Percentiles rank a stretch among this genome's conserved stretches.
These are phyloP conservation scores for Triplophysa siluroides DNA, from an alignment of 2,113 vertebrate genomes.

Conservation along the genomic window DNA sequence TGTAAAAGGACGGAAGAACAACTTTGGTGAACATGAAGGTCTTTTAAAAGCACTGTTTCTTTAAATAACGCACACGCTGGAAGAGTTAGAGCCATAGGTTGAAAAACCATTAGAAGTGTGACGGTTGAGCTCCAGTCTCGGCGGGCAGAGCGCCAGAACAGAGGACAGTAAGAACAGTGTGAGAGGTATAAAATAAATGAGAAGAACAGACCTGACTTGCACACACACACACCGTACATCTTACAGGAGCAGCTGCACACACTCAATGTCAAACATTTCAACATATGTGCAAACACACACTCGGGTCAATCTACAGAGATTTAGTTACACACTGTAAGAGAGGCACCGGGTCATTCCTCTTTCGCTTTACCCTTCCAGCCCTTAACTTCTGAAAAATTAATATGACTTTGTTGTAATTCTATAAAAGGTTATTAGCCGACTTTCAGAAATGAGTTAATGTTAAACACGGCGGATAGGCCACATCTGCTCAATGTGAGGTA, in stretches of 20 bases:
- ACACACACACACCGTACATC: conserved; percentile 15
- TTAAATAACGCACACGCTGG: conserved; percentile 25
- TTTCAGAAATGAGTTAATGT: too few relatives aligned
- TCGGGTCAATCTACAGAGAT: conserved; percentile 16
- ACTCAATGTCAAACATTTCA: conserved; percentile 38
- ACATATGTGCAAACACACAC: conserved; percentile 45
- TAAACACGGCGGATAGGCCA: too few relatives aligned
- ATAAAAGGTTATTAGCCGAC: too few relatives aligned
- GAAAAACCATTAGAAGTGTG: conserved; percentile 25
- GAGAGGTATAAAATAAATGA: conserved; percentile 38
- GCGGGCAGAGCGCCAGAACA: conserved; percentile 24
- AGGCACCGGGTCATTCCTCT: not conserved
- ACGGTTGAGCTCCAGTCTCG: conserved; percentile 15
- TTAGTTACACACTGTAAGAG: not conserved
- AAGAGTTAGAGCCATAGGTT: conserved; percentile 11
- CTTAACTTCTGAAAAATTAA: too few relatives aligned
- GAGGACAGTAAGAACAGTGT: conserved; percentile 36
- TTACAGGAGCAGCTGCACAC: conserved; percentile 28
- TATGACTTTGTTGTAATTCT: too few relatives aligned
- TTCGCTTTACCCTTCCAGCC: too few relatives aligned
- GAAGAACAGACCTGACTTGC: conserved; percentile 37
- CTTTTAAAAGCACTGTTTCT: conserved; percentile 1
- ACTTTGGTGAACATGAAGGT: too few relatives aligned
- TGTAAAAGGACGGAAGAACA: too few relatives aligned
- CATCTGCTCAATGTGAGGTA: too few relatives aligned